phyloP scores from a whole-genome alignment of 2,113 vertebrate genomes.

The Daphoenositta chrysoptera region DNA sequence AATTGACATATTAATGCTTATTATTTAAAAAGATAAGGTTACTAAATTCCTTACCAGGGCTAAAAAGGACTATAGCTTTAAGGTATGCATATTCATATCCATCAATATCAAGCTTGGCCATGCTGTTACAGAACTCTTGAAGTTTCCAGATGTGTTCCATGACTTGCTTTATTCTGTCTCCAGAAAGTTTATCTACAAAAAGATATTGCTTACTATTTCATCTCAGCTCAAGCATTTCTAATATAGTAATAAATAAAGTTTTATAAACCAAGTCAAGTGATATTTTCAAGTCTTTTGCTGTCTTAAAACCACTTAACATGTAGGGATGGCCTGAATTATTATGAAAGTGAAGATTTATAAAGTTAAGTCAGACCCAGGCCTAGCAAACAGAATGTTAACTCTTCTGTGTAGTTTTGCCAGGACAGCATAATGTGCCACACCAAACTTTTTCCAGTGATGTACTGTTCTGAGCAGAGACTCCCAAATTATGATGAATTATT shows the following conservation, averaged over 20 bases:
- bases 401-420: neutral
- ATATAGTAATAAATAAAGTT: neutral
- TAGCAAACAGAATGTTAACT: neutral
- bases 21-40: neutral
- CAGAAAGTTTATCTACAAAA: constrained; percentile 89
- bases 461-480: neutral
- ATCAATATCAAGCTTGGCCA: constrained; percentile 92
- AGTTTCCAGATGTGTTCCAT: constrained; percentile 99
- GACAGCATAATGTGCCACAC: neutral
- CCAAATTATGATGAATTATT: neutral
- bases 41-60: constrained; percentile 84
- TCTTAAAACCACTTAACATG: neutral
- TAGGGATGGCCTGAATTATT: neutral
- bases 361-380: neutral
- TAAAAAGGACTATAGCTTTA: constrained; percentile 97
- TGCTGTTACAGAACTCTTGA: constrained; percentile 99
- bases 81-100: constrained; percentile 98
- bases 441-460: neutral
- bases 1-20: neutral
- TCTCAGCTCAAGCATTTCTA: neutral
- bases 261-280: neutral
- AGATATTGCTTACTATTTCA: constrained; percentile 37
- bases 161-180: constrained; percentile 94
- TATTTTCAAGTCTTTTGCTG: neutral
- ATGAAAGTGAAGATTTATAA: neutral